phyloP scores from a whole-genome alignment of 1,140 invertebrate species.

The Andrena cerasifolii region DNA sequence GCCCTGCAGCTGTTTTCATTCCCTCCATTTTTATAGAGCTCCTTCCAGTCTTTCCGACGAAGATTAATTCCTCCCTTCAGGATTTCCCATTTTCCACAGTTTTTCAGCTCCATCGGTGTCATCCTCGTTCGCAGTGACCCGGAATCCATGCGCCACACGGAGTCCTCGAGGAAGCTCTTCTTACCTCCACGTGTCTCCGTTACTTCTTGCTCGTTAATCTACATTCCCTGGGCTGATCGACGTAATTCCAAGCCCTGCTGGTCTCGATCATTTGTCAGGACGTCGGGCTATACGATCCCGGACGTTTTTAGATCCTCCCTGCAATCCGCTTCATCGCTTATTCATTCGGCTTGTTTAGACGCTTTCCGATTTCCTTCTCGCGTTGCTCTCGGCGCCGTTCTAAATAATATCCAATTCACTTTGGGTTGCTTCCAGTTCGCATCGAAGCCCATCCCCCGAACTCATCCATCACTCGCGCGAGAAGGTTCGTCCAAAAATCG shows the following conservation, averaged over 20 bases:
- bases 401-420: conserved; percentile 23
- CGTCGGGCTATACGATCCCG: conserved; percentile 23
- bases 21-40: not conserved
- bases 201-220: conserved; percentile 52
- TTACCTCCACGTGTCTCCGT: conserved; percentile 14
- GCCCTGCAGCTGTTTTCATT: not conserved
- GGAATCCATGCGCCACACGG: not conserved
- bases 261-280: conserved; percentile 50
- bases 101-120: conserved; percentile 19
- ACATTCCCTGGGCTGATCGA: conserved; percentile 41
- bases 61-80: not conserved
- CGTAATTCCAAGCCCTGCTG: conserved; percentile 33
- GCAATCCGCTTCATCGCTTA: conserved; percentile 37
- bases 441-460: no score
- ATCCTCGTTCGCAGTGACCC: not conserved
- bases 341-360: conserved; percentile 24
- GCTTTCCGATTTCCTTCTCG: conserved; percentile 11
- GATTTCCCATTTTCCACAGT: not conserved
- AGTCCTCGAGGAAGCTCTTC: not conserved
- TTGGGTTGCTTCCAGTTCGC: not conserved
- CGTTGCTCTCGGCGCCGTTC: conserved; percentile 31
- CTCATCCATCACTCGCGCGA: no score
- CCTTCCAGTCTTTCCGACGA: not conserved
- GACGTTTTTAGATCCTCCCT: conserved; percentile 37
- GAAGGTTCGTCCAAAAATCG: no score